phyloP scores from a whole-genome alignment of 2,797 vertebrate genomes.

The Rhabdomys pumilio region DNA sequence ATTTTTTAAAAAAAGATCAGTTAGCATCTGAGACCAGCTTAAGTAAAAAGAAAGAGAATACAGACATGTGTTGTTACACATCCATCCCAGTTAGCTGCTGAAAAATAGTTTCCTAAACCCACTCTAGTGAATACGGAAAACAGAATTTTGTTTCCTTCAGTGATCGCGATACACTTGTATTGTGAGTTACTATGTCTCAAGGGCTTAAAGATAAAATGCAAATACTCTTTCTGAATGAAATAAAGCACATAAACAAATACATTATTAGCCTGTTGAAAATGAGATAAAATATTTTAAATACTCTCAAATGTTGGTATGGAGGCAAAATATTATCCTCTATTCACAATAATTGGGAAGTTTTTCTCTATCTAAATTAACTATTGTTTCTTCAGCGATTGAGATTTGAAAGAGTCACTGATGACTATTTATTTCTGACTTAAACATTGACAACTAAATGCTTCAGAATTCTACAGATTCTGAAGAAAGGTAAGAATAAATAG shows the following conservation, averaged over 20 bases:
- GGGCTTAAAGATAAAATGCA: not conserved
- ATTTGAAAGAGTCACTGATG: not conserved
- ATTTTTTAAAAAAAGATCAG: not conserved
- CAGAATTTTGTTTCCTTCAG: not conserved
- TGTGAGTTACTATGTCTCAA: not conserved
- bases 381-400: constrained; percentile 7
- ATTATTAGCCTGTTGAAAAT: constrained; percentile 32
- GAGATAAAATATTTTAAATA: constrained; percentile 11
- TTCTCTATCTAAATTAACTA: constrained; percentile 39
- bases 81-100: not conserved
- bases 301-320: not conserved
- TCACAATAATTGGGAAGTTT: not conserved
- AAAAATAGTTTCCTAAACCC: not conserved
- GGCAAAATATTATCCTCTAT: not conserved
- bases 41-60: not conserved
- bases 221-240: not conserved
- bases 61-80: not conserved
- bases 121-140: not conserved
- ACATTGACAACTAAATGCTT: constrained; percentile 10
- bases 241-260: not conserved
- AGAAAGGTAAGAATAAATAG: not conserved
- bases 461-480: not conserved
- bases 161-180: not conserved
- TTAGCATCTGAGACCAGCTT: not conserved
- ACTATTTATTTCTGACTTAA: not conserved